phyloP scores from a whole-genome alignment of 2,888 invertebrate genomes.

The Phaedon cochleariae region DNA sequence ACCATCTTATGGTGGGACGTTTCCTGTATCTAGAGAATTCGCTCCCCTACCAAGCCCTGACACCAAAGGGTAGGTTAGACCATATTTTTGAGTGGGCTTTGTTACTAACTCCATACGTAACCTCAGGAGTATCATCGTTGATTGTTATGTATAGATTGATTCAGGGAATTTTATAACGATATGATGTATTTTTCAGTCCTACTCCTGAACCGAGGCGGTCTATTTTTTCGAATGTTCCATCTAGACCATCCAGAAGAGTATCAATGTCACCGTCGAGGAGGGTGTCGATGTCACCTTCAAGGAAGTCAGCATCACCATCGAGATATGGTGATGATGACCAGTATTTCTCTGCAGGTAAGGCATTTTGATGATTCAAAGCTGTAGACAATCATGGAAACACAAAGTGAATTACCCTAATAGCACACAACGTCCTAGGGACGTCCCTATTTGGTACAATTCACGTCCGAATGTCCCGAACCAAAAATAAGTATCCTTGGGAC shows the following conservation, averaged over 20 bases:
- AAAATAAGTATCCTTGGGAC: too few species aligned
- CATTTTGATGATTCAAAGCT: too few species aligned
- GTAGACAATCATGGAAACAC: too few species aligned
- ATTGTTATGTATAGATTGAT: too few species aligned
- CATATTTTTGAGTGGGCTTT: too few species aligned
- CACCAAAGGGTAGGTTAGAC: neutral
- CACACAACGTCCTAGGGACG: too few species aligned
- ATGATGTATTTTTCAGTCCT: neutral
- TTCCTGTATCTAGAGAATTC: conserved; percentile 46
- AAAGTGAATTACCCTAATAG: too few species aligned
- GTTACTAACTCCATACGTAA: too few species aligned
- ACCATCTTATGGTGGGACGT: conserved; percentile 48
- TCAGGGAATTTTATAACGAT: too few species aligned
- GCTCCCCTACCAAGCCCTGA: conserved; percentile 42
- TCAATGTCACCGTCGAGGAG: neutral
- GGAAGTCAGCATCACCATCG: neutral
- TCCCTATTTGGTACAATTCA: too few species aligned
- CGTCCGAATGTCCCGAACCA: too few species aligned
- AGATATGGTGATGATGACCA: neutral
- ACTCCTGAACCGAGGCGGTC: neutral
- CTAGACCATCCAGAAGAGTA: neutral
- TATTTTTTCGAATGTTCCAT: neutral
- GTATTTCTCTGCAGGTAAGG: neutral
- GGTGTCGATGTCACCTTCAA: neutral
- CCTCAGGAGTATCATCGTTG: too few species aligned